Conservation (phyloP, 2,797 vertebrate genomes). For the Heterohyrax brucei region DNA sequence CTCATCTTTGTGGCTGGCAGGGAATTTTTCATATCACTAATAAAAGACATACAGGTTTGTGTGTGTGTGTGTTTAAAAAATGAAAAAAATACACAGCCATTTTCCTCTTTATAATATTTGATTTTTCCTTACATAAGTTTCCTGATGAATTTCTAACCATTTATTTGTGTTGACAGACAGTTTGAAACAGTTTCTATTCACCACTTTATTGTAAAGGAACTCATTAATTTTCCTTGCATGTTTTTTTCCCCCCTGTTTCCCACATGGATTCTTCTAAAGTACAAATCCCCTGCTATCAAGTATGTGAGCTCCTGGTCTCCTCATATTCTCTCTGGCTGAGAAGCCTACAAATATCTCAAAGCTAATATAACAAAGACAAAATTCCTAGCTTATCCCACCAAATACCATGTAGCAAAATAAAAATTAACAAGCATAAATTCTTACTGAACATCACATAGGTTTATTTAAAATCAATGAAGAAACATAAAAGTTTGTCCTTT, state of each 20-base stretch:
- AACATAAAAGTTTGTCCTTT: background rate
- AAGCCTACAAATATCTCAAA: background rate
- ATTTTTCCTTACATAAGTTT: background rate
- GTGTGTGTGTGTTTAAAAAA: constrained; percentile 24
- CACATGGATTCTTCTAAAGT: constrained; percentile 7
- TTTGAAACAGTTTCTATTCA: background rate
- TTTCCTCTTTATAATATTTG: background rate
- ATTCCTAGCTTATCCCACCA: background rate
- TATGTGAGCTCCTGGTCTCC: constrained; percentile 22
- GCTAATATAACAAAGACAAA: background rate
- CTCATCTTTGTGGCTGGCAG: background rate
- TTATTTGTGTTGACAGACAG: background rate
- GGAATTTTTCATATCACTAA: background rate
- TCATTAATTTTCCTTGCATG: background rate
- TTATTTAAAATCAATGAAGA: constrained; percentile 37
- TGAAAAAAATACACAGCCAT: background rate
- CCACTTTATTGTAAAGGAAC: background rate
- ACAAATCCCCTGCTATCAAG: constrained; percentile 41
- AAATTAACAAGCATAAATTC: constrained; percentile 17
- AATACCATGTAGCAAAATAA: background rate
- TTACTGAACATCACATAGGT: background rate
- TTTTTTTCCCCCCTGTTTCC: background rate
- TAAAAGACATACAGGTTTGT: constrained; percentile 40
- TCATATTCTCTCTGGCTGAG: background rate
- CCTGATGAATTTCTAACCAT: constrained; percentile 21